Base-by-base conservation (phyloP, 2,797 vertebrate species). In the Gallinago stenura region DNA sequence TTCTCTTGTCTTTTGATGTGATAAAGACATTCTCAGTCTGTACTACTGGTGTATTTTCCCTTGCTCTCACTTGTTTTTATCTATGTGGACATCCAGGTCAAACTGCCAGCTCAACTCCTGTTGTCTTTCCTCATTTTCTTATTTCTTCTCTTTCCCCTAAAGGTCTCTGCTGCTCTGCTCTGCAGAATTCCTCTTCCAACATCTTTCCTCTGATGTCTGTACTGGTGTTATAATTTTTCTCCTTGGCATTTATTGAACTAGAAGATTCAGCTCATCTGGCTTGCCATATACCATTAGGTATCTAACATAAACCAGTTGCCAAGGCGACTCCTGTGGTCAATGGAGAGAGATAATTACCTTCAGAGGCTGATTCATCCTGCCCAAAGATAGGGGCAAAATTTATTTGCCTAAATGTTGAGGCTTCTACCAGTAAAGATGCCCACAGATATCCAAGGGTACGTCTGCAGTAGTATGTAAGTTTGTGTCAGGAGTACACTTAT, bases 221-320 rank as follows among this genome's bases (percentile, higher is more conserved):
- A 70, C 21, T 57, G 25, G 41, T 75, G 16, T 82, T 91, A 33
- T 15, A 86, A 37, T 61, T 88, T 86, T 83, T 50, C 37, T 89
- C 21, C 60, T 91, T 72, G 76, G 31, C 50, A 72, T 91, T 95
- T 82, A 46, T 70, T 87, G 65, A 80, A 84, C 53, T 65, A 75
- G 81, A 89, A 85, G 75, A 83, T 82, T 77, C 83, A 77, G 21
- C 28, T 93, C 65, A 87, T 65, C 71, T 93, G 35, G 13, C 60
- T 92, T 96, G 89, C 81, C 71, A 54, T 77, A 12, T 53, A 95
- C 60, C 41, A 91, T 91, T 93, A 78, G 22, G 9, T 83, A 65
- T 58, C 64, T 68, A 78, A 14, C 16, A 4, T 56, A 71, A 89
- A 65, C 50, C 17, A 84, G n/a, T 83, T 53, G 26, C n/a, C 56